A percentile compares a stretch with the other conserved stretches of the same genome.
phyloP scores from a whole-genome alignment of 2,888 invertebrate species.

The Osmoderma eremita region DNA sequence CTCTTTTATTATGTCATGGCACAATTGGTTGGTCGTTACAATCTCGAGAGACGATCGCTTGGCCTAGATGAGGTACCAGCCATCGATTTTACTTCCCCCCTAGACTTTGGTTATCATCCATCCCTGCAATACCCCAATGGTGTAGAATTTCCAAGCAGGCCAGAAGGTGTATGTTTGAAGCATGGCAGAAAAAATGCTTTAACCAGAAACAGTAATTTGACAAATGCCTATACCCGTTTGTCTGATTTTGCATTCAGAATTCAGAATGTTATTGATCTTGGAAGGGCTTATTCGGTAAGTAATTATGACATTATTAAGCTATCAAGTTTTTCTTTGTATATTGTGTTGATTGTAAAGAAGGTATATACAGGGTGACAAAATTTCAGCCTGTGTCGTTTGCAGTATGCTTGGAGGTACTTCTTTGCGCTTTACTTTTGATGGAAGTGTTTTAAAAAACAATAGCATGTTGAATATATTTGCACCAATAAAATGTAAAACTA shows the following conservation, averaged over 20 bases:
- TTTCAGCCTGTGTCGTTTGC: too few relatives aligned
- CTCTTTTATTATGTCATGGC: constrained; percentile 73
- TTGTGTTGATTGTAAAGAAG: too few relatives aligned
- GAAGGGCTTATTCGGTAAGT: constrained; percentile 61
- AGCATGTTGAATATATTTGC: too few relatives aligned
- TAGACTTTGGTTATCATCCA: constrained; percentile 72
- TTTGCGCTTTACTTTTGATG: too few relatives aligned
- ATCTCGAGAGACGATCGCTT: constrained; percentile 78
- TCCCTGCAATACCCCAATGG: constrained; percentile 74
- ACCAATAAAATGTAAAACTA: too few relatives aligned
- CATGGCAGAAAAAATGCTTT: constrained; percentile 50
- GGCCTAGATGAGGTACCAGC: constrained; percentile 73
- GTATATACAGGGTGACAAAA: too few relatives aligned
- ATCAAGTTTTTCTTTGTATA: too few relatives aligned
- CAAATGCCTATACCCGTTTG: constrained; percentile 64
- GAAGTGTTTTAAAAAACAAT: too few relatives aligned
- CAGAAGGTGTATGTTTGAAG: constrained; percentile 61
- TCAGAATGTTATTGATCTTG: constrained; percentile 70
- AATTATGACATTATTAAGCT: too few relatives aligned
- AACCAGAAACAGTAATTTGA: constrained; percentile 58
- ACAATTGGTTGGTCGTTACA: constrained; percentile 76
- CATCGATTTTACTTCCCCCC: constrained; percentile 66
- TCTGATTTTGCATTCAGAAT: constrained; percentile 68
- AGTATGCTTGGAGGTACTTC: too few relatives aligned
- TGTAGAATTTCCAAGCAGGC: constrained; percentile 72